A percentile compares a stretch with the other conserved stretches of the same genome.
These are phyloP conservation scores for Lordiphosa fenestrarum DNA, from an alignment of 2,888 invertebrate species.

Conservation along the genomic window DNA sequence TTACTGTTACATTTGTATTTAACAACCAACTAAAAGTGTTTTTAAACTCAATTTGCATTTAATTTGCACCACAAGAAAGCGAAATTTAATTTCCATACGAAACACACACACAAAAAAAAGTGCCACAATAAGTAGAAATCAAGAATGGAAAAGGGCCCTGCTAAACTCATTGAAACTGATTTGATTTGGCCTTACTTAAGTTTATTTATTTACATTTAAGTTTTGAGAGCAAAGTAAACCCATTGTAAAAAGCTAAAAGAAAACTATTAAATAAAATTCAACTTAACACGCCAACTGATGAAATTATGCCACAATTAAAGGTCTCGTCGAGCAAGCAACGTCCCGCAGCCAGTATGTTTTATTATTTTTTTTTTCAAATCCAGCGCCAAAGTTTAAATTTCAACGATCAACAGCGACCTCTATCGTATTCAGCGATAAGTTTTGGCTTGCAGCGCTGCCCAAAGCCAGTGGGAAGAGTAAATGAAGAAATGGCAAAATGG, in stretches of 20 bases:
- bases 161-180: conserved; percentile 35
- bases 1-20: conserved; percentile 2
- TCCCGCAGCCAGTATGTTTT: too few relatives aligned
- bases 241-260: conserved; percentile 44
- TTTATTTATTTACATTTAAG: conserved; percentile 65
- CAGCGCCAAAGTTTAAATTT: too few relatives aligned
- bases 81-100: conserved; percentile 42
- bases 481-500: too few relatives aligned
- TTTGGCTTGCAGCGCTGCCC: too few relatives aligned
- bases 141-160: conserved; percentile 24
- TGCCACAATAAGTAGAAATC: conserved; percentile 43
- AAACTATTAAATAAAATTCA: background rate
- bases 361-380: too few relatives aligned
- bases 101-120: conserved; percentile 40
- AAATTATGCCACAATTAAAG: too few relatives aligned
- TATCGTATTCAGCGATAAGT: too few relatives aligned
- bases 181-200: conserved; percentile 69
- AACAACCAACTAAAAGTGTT: conserved; percentile 10
- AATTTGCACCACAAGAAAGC: conserved; percentile 49
- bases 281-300: too few relatives aligned
- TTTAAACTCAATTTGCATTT: conserved; percentile 62
- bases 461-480: too few relatives aligned
- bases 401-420: too few relatives aligned
- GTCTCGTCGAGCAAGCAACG: too few relatives aligned
- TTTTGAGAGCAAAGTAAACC: conserved; percentile 59